Conservation (phyloP, 2,888 invertebrate species). For the Campoplex nolae region DNA sequence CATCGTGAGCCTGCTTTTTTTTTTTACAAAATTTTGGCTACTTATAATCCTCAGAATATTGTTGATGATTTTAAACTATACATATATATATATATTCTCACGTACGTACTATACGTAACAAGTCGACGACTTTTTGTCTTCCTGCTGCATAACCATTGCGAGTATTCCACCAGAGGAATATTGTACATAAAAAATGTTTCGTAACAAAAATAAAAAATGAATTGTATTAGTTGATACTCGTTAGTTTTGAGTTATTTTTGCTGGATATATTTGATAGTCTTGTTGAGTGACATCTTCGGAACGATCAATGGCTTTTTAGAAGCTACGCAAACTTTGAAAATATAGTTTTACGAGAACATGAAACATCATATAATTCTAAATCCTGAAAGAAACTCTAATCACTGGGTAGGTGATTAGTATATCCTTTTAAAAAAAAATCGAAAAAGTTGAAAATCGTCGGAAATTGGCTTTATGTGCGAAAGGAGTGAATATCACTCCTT, state of each 20-base stretch:
- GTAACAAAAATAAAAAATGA: neutral
- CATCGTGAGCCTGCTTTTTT: conserved; percentile 34
- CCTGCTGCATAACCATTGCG: conserved; percentile 45
- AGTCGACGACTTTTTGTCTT: conserved; percentile 48
- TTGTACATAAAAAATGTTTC: conserved; percentile 34
- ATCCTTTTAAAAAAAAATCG: no score
- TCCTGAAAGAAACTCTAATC: no score
- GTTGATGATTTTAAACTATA: conserved; percentile 42
- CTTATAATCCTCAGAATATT: conserved; percentile 40
- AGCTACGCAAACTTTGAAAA: neutral
- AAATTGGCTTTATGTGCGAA: neutral
- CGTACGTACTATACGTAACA: conserved; percentile 7
- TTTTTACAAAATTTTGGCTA: conserved; percentile 6
- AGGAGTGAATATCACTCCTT: no score
- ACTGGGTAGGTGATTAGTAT: no score
- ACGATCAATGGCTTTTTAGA: neutral
- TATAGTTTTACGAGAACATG: neutral
- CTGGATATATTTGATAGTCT: conserved; percentile 39
- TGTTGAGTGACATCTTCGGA: neutral
- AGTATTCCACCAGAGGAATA: conserved; percentile 25
- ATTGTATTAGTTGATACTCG: conserved; percentile 9
- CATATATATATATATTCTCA: neutral
- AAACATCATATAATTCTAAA: neutral
- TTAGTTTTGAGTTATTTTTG: conserved; percentile 1
- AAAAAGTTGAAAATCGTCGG: neutral